Percentiles rank a stretch among this genome's conserved stretches.
phyloP scores from a whole-genome alignment of 2,797 vertebrate genomes.

The Trematomus bernacchii region DNA sequence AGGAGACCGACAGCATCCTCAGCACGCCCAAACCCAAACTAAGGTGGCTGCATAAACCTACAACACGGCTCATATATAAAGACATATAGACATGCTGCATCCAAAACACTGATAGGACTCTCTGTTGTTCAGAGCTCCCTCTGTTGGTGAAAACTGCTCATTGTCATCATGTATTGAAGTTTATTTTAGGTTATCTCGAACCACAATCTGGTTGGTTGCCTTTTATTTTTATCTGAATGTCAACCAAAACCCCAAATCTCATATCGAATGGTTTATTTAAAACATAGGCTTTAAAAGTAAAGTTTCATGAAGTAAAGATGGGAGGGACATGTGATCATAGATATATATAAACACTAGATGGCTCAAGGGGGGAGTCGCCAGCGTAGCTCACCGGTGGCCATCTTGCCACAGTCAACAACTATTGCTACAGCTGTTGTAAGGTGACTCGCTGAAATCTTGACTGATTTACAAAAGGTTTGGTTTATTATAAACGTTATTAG shows the following conservation, averaged over 20 bases:
- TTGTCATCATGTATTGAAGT: slow-evolving; percentile 4
- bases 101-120: background rate
- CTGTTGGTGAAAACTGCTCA: slow-evolving; percentile 54
- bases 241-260: background rate
- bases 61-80: too few species aligned
- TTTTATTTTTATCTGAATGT: background rate
- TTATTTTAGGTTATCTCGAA: background rate
- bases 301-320: too few species aligned
- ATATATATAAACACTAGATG: too few species aligned
- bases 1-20: slow-evolving; percentile 96
- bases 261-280: too few species aligned
- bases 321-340: background rate
- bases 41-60: slow-evolving; percentile 30
- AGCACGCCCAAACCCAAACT: slow-evolving; percentile 96
- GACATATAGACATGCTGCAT: background rate
- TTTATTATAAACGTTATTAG: too few species aligned
- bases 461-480: too few species aligned
- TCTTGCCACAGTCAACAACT: too few species aligned
- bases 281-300: too few species aligned
- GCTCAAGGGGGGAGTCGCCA: too few species aligned
- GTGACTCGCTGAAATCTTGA: too few species aligned
- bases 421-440: too few species aligned
- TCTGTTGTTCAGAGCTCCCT: slow-evolving; percentile 39
- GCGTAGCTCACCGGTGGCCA: too few species aligned
- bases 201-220: slow-evolving; percentile 4